These are phyloP conservation scores for Alviniconcha marisindica DNA, from an alignment of 1,140 invertebrate genomes.

Conservation along the genomic window DNA sequence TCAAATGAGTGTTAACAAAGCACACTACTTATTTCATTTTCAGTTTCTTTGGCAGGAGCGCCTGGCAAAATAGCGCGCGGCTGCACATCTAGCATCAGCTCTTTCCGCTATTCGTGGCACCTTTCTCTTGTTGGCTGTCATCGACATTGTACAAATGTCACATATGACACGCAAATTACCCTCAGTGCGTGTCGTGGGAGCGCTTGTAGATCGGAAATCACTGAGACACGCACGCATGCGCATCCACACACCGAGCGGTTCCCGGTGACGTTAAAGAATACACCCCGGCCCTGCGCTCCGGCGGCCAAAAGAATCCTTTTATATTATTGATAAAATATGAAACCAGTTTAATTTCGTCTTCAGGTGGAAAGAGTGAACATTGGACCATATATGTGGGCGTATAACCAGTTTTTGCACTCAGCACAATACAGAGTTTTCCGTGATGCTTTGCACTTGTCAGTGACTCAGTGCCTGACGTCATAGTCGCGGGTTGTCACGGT, in stretches of 20 bases:
- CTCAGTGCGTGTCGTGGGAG: neutral
- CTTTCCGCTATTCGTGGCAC: neutral
- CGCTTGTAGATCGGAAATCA: neutral
- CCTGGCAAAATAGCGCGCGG: neutral
- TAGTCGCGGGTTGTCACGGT: too few species aligned
- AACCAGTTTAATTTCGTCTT: too few species aligned
- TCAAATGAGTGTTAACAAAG: neutral
- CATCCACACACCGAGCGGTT: neutral
- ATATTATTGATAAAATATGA: too few species aligned
- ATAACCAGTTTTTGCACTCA: too few species aligned
- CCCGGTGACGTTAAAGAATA: neutral
- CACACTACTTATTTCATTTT: neutral
- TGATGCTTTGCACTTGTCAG: too few species aligned
- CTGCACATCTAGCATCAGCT: neutral
- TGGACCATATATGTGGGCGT: too few species aligned
- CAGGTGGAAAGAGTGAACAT: too few species aligned
- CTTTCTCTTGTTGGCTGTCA: neutral
- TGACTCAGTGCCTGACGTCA: too few species aligned
- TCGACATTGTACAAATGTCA: slow-evolving; percentile 20
- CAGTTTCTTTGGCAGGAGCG: neutral
- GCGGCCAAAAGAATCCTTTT: neutral
- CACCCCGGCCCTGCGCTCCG: too few species aligned
- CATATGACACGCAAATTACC: slow-evolving; percentile 26
- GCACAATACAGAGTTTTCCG: too few species aligned
- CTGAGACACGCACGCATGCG: neutral